These are phyloP conservation scores for Coenonympha glycerion DNA, from an alignment of 2,888 invertebrate species.

Conservation along the genomic window DNA sequence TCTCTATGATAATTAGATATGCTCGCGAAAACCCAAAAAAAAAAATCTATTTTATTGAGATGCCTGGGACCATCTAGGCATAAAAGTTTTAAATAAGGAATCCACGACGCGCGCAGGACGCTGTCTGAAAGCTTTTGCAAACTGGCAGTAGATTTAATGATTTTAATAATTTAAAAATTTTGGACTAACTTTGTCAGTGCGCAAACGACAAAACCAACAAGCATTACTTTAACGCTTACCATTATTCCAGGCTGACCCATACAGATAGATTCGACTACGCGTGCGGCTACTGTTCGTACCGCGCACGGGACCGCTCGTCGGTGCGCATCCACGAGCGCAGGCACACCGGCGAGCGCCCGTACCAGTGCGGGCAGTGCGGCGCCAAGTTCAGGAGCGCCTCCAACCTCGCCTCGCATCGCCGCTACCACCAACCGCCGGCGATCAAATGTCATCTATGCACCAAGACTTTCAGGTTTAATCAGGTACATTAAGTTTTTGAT, in stretches of 20 bases:
- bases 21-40: no score
- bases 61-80: no score
- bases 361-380: neutral
- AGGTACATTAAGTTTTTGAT: neutral
- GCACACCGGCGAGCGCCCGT: conserved; percentile 4
- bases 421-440: neutral
- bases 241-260: conserved; percentile 3
- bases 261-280: neutral
- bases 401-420: conserved; percentile 2
- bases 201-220: no score
- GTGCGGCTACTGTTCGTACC: neutral
- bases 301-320: neutral
- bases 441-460: neutral
- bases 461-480: conserved; percentile 1
- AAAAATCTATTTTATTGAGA: no score
- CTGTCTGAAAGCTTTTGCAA: no score
- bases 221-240: no score
- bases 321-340: neutral
- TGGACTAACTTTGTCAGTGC: no score
- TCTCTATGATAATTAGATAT: no score
- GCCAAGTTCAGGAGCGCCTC: neutral
- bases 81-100: no score
- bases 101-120: no score
- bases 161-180: no score
- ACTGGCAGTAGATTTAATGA: no score